Conservation (phyloP, 2,888 invertebrate genomes). For the Eupithecia pulchellata region DNA sequence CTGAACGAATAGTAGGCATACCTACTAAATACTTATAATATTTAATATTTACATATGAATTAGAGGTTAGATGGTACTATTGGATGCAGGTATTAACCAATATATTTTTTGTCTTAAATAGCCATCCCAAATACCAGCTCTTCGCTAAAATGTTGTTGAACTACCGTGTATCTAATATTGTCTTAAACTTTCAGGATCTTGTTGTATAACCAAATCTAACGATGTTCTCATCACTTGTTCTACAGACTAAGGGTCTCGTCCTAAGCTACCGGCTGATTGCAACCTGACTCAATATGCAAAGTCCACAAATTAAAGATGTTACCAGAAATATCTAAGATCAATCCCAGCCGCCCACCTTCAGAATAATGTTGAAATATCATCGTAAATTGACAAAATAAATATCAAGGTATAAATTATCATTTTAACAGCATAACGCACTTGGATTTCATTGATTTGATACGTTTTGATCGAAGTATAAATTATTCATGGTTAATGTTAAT, state of each 20-base stretch:
- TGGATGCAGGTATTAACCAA: not conserved
- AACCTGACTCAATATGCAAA: constrained; percentile 33
- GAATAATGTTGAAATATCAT: constrained; percentile 29
- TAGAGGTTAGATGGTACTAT: not conserved
- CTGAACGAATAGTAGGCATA: not conserved
- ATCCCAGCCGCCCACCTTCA: constrained; percentile 26
- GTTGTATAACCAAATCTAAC: constrained; percentile 51
- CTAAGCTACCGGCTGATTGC: constrained; percentile 47
- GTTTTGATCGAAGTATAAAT: not conserved
- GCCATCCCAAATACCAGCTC: not conserved
- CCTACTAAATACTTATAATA: too few species aligned
- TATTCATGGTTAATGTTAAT: not conserved
- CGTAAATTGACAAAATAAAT: constrained; percentile 35
- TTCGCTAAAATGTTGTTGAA: not conserved
- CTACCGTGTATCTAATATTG: constrained; percentile 41
- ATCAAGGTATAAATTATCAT: constrained; percentile 43
- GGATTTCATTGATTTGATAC: constrained; percentile 21
- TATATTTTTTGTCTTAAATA: not conserved
- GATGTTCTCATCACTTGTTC: constrained; percentile 64
- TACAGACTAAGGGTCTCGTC: constrained; percentile 61
- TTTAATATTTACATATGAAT: too few species aligned
- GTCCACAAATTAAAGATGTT: constrained; percentile 28
- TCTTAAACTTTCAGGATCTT: constrained; percentile 63
- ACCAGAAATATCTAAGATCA: constrained; percentile 18
- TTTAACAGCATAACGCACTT: constrained; percentile 24